These are phyloP conservation scores for Epistrophe eligans DNA, from an alignment of 2,888 invertebrate genomes.

Conservation along the genomic window DNA sequence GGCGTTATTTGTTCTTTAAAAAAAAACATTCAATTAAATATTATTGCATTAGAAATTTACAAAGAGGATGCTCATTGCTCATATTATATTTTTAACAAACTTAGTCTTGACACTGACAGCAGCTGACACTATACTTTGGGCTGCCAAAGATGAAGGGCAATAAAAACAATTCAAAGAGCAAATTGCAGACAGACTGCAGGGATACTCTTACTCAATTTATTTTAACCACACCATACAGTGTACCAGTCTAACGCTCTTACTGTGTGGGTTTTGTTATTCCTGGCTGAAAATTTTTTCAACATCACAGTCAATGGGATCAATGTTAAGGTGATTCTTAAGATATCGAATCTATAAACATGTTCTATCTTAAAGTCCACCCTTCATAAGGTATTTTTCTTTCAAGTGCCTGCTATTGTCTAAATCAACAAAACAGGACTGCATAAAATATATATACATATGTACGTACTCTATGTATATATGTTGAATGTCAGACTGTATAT, in stretches of 20 bases:
- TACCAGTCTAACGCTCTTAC: too few relatives aligned
- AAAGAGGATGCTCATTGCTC: conserved; percentile 58
- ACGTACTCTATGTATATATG: not conserved
- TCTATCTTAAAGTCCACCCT: conserved; percentile 19
- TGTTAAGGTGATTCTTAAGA: conserved; percentile 47
- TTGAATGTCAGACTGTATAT: not conserved
- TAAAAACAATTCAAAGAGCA: conserved; percentile 44
- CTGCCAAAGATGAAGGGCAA: conserved; percentile 39
- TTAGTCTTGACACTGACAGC: conserved; percentile 23
- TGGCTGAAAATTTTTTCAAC: not conserved
- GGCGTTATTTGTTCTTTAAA: not conserved
- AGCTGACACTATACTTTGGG: not conserved
- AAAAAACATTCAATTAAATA: conserved; percentile 29
- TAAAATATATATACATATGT: too few relatives aligned
- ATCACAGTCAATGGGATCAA: conserved; percentile 12
- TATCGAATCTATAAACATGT: conserved; percentile 61
- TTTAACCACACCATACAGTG: too few relatives aligned
- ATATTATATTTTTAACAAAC: conserved; percentile 48
- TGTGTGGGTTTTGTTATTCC: conserved; percentile 37
- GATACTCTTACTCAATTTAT: not conserved
- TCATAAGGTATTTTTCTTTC: conserved; percentile 20
- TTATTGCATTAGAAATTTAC: conserved; percentile 45
- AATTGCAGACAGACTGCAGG: conserved; percentile 3
- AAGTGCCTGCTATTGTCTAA: conserved; percentile 47
- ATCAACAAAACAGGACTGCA: conserved; percentile 33